phyloP scores from a whole-genome alignment of 1,140 invertebrate genomes.

The Drosophila sproati region DNA sequence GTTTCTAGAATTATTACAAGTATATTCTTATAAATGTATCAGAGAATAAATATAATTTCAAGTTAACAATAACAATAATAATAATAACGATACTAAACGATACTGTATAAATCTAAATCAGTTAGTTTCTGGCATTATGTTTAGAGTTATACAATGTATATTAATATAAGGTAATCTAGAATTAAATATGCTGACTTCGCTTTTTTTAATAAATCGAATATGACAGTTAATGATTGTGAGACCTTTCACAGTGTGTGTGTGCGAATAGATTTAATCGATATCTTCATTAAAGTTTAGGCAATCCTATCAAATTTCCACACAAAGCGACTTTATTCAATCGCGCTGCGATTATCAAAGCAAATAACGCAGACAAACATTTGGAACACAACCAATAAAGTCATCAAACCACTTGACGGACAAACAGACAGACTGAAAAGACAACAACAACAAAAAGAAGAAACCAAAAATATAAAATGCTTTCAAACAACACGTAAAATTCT shows the following conservation, averaged over 20 bases:
- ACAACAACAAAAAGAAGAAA: constrained; percentile 26
- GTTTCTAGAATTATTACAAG: too few species aligned
- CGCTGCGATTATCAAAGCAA: constrained; percentile 65
- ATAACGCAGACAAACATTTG: constrained; percentile 47
- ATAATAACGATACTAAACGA: too few species aligned
- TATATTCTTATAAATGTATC: too few species aligned
- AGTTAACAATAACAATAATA: too few species aligned
- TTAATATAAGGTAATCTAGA: too few species aligned
- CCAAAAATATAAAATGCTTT: constrained; percentile 40
- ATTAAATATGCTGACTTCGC: too few species aligned
- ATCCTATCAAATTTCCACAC: constrained; percentile 43
- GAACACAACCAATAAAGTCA: constrained; percentile 67
- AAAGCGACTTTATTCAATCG: constrained; percentile 34
- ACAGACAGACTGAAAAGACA: constrained; percentile 23
- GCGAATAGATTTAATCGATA: constrained; percentile 1
- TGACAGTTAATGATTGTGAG: neutral
- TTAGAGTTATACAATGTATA: too few species aligned
- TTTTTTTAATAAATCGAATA: too few species aligned
- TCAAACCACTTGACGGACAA: constrained; percentile 63
- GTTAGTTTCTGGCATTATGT: too few species aligned
- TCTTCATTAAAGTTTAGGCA: constrained; percentile 21
- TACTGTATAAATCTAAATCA: too few species aligned
- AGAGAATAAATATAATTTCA: too few species aligned
- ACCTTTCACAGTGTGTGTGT: neutral
- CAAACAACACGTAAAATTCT: constrained; percentile 62